Conservation (phyloP, 2,113 vertebrate genomes). For the Tenebrosternarchus preto region DNA sequence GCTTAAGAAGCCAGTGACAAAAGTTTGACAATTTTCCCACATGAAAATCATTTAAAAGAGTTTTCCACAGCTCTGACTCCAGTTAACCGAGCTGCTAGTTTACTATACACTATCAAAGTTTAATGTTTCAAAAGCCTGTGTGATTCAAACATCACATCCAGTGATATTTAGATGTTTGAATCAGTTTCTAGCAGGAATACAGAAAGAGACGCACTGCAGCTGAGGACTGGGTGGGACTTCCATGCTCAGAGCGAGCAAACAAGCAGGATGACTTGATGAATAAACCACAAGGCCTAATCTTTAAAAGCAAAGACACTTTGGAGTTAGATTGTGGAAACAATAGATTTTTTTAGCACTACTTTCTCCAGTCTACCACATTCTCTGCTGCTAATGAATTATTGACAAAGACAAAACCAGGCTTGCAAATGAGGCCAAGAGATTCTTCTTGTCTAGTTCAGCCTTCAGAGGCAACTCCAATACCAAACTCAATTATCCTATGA, state of each 20-base stretch:
- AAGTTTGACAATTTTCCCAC: neutral
- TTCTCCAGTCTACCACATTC: conserved; percentile 31
- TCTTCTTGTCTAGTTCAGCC: conserved; percentile 37
- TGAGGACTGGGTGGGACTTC: neutral
- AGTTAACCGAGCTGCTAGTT: neutral
- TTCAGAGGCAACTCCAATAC: conserved; percentile 32
- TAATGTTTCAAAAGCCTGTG: conserved; percentile 1
- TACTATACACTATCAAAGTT: neutral
- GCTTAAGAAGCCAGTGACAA: neutral
- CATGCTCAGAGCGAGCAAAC: conserved; percentile 13
- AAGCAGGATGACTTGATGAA: conserved; percentile 12
- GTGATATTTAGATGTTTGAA: neutral
- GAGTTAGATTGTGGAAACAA: conserved; percentile 44
- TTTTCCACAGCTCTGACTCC: neutral
- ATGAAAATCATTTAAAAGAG: neutral
- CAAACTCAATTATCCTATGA: conserved; percentile 25
- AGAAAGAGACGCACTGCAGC: neutral
- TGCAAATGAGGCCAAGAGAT: conserved; percentile 41
- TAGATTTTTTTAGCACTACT: conserved; percentile 38
- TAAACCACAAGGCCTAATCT: conserved; percentile 25
- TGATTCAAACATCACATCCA: neutral
- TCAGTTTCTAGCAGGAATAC: neutral
- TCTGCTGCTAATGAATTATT: conserved; percentile 54
- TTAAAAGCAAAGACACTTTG: conserved; percentile 36
- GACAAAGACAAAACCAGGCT: conserved; percentile 43